phyloP scores from a whole-genome alignment of 2,113 vertebrate species.

The Lagopus leucura region DNA sequence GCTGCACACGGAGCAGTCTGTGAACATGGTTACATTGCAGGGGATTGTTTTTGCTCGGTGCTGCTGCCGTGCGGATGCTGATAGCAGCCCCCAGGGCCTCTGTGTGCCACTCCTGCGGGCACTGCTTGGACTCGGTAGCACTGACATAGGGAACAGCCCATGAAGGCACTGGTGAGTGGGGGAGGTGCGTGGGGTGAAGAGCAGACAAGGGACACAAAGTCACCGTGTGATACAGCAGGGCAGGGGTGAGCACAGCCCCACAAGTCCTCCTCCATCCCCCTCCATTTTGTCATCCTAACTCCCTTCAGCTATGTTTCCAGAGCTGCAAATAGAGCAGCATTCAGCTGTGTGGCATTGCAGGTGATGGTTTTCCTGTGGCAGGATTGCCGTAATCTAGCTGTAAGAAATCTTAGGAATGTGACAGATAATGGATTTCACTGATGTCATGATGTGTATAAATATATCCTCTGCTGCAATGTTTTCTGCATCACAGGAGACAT shows the following conservation, averaged over 20 bases:
- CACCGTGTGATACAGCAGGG: rapidly evolving
- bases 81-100: rapidly evolving
- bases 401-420: neutral
- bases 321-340: neutral
- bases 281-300: neutral
- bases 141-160: neutral
- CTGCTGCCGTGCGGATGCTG: neutral
- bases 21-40: rapidly evolving
- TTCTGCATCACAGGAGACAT: neutral
- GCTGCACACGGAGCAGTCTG: rapidly evolving
- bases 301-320: neutral
- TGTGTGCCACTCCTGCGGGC: rapidly evolving
- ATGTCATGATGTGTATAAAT: neutral
- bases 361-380: neutral
- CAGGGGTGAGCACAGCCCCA: neutral
- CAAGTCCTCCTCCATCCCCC: rapidly evolving
- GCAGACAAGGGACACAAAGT: neutral
- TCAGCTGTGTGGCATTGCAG: rapidly evolving
- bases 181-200: neutral
- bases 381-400: neutral
- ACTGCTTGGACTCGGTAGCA: too few relatives aligned
- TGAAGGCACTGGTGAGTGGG: neutral
- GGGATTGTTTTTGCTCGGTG: neutral
- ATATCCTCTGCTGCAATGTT: neutral
- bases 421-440: neutral